Evolutionary conservation across 2,113 vertebrate genomes (phyloP).

Genomic region (Oreochromis tanganicae): DNA sequence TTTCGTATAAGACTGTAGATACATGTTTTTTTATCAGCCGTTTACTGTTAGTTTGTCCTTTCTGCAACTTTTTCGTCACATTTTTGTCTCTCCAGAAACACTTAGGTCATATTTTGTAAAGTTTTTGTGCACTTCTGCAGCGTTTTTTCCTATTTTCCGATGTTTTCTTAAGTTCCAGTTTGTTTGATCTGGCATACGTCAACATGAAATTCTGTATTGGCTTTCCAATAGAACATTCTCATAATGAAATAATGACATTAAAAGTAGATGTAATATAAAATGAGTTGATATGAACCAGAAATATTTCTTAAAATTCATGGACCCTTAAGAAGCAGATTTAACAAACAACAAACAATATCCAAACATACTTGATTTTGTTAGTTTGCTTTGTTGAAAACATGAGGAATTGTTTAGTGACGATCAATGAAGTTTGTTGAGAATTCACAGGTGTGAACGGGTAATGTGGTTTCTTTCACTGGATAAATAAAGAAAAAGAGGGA

Average conservation of each 20-base stretch:
- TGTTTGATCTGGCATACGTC: neutral
- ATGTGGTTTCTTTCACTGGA: neutral
- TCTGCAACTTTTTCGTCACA: neutral
- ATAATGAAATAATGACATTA: neutral
- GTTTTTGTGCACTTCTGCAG: neutral
- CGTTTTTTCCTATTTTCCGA: neutral
- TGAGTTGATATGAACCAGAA: neutral
- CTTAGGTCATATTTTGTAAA: neutral
- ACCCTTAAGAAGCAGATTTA: too few species aligned
- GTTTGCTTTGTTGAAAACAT: neutral
- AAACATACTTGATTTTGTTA: neutral
- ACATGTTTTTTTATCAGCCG: neutral
- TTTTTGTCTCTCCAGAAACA: neutral
- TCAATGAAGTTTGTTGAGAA: neutral
- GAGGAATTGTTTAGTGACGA: neutral
- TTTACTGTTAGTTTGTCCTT: neutral
- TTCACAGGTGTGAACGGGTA: constrained; percentile 11
- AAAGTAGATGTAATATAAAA: neutral
- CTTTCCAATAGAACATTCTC: neutral
- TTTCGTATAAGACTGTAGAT: neutral
- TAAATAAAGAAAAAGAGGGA: constrained; percentile 25
- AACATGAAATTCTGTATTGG: neutral
- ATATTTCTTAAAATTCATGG: neutral
- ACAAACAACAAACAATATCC: neutral
- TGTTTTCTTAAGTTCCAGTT: neutral